Evolutionary conservation across 2,797 vertebrate species (phyloP).

Genomic region (Schizothorax lantsangensis): DNA sequence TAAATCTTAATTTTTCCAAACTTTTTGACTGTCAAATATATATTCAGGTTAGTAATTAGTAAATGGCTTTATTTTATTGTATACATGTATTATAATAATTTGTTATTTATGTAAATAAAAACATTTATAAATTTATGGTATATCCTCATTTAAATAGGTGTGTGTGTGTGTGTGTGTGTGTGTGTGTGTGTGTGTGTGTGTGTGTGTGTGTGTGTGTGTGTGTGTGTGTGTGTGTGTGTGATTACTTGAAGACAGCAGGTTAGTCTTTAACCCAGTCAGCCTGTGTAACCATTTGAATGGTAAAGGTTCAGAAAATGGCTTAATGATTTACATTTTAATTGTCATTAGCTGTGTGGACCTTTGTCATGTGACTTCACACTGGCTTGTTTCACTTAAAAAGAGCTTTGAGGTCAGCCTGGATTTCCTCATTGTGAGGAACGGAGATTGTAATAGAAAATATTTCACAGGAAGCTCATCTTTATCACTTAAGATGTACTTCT

Average conservation of each 20-base stretch:
- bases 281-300: constrained; percentile 21
- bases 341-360: constrained; percentile 10
- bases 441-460: constrained; percentile 11
- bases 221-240: background rate
- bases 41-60: too few species aligned
- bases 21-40: too few species aligned
- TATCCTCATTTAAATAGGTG: background rate
- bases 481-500: background rate
- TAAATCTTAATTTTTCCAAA: background rate
- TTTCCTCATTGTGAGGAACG: background rate
- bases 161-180: background rate
- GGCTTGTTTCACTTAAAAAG: background rate
- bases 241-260: background rate
- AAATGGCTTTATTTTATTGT: too few species aligned
- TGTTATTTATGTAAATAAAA: background rate
- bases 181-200: background rate
- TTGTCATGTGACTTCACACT: constrained; percentile 34
- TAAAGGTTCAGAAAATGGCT: constrained; percentile 27
- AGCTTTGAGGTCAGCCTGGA: background rate
- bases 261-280: constrained; percentile 5
- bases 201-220: background rate
- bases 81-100: too few species aligned
- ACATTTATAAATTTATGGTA: background rate
- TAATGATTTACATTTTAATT: constrained; percentile 53
- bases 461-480: background rate